phyloP scores from a whole-genome alignment of 2,113 vertebrate species.

The Dryoscopus gambensis region DNA sequence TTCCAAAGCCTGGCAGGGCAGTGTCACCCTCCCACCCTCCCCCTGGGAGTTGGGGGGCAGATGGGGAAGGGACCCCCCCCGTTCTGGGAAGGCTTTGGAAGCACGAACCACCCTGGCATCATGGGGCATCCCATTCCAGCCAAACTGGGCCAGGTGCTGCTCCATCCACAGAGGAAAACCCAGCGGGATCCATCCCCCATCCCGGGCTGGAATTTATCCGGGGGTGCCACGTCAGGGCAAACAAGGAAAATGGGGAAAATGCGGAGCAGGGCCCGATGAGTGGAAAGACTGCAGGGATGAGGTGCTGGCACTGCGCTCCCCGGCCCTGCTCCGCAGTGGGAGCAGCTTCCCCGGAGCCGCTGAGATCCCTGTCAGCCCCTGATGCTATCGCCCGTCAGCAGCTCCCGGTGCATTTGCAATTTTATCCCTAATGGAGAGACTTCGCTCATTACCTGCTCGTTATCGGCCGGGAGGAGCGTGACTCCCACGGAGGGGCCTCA shows the following conservation, averaged over 20 bases:
- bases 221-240: no score
- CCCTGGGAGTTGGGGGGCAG: accelerated
- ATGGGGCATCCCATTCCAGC: neutral
- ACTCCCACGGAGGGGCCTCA: neutral
- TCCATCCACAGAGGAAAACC: neutral
- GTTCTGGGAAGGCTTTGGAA: neutral
- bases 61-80: neutral
- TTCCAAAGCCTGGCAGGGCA: accelerated
- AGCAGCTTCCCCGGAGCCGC: neutral
- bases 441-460: slow-evolving; percentile 35
- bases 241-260: neutral
- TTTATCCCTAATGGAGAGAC: slow-evolving; percentile 25
- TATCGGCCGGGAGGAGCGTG: neutral
- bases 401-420: neutral
- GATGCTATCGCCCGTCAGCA: slow-evolving; percentile 53
- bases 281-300: accelerated
- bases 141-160: neutral
- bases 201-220: accelerated
- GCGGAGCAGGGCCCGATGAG: accelerated
- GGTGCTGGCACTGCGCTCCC: accelerated
- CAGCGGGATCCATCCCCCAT: accelerated
- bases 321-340: accelerated
- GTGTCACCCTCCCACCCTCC: neutral
- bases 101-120: accelerated
- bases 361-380: slow-evolving; percentile 44